Percentiles rank a stretch among this genome's conserved stretches.
Evolutionary conservation across 2,888 invertebrate species (phyloP).

Genomic region (Dilophus febrilis): DNA sequence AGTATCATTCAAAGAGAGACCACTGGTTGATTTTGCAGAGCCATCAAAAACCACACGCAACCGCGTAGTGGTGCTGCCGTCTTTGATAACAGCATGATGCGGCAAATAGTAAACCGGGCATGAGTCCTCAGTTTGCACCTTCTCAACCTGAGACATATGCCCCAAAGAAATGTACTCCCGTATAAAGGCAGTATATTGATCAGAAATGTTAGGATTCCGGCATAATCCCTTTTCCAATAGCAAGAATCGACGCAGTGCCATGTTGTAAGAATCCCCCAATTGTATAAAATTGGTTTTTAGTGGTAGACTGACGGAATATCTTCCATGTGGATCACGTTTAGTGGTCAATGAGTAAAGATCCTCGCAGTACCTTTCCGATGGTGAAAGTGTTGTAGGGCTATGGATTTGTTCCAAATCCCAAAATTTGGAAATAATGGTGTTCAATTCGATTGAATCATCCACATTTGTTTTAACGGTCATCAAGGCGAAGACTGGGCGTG

Average conservation of each 20-base stretch:
- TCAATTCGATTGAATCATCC: no score
- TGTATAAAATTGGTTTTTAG: no score
- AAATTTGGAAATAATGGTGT: no score
- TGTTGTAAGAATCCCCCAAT: background rate
- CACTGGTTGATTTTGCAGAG: background rate
- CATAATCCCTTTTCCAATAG: background rate
- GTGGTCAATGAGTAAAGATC: no score
- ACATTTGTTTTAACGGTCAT: no score
- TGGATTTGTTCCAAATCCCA: no score
- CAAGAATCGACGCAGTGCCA: background rate
- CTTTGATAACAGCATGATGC: slow-evolving; percentile 4
- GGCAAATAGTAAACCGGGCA: slow-evolving; percentile 1
- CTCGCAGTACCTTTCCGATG: no score
- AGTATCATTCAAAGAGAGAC: slow-evolving; percentile 6
- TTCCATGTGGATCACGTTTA: no score
- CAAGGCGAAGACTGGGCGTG: no score
- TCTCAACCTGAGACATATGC: slow-evolving; percentile 4
- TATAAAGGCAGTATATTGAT: slow-evolving; percentile 4
- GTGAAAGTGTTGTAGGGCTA: no score
- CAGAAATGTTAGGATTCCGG: background rate
- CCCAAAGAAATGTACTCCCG: slow-evolving; percentile 2
- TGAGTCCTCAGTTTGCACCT: background rate
- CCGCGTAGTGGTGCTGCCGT: slow-evolving; percentile 1
- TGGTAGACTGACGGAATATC: no score
- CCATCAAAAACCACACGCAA: slow-evolving; percentile 4